These are phyloP conservation scores for Nezara viridula DNA, from an alignment of 2,888 invertebrate genomes.

Conservation along the genomic window DNA sequence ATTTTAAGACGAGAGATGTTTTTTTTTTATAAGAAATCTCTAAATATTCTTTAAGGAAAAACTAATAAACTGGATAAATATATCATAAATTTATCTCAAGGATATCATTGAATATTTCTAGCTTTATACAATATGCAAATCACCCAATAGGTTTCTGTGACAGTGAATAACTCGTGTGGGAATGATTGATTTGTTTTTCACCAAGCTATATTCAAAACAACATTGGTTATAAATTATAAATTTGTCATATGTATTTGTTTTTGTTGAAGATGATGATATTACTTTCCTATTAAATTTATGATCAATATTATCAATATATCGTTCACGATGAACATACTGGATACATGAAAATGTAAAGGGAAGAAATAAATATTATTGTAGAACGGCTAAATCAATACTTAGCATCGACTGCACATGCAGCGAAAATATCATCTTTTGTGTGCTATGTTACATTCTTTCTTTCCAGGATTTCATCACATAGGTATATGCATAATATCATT, in stretches of 20 bases:
- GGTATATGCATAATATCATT: no score
- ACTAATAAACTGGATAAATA: neutral
- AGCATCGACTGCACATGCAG: no score
- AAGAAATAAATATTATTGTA: no score
- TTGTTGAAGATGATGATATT: neutral
- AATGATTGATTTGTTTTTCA: neutral
- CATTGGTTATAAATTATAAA: neutral
- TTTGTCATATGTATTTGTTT: neutral
- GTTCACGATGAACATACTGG: no score
- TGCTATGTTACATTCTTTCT: no score
- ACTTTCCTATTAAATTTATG: neutral
- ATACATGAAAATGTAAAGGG: no score
- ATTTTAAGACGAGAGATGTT: no score
- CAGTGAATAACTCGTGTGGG: conserved; percentile 1
- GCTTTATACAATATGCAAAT: neutral
- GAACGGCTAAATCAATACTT: no score
- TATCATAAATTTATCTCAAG: neutral
- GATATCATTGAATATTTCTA: neutral
- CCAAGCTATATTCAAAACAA: neutral
- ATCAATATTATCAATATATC: neutral
- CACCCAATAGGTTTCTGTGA: neutral
- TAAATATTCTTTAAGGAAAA: neutral
- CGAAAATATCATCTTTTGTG: no score
- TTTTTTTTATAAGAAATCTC: no score
- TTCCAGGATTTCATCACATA: no score